A percentile compares a stretch with the other conserved stretches of the same genome.
Evolutionary conservation across 2,113 vertebrate species (phyloP).

Genomic region (Natator depressus): DNA sequence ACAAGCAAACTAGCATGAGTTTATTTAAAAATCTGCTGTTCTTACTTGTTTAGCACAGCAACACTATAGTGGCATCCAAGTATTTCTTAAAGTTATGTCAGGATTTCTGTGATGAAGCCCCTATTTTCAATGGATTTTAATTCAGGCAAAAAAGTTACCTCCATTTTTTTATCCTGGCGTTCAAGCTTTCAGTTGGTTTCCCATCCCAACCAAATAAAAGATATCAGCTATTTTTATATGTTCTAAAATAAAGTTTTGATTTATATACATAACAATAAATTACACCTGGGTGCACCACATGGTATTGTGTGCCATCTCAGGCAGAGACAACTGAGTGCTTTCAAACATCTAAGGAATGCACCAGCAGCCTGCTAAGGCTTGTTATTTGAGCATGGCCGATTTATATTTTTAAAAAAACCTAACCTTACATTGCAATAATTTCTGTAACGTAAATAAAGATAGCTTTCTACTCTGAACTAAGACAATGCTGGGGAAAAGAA

Average conservation of each 20-base stretch:
- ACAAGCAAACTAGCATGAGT: neutral
- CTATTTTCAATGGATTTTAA: slow-evolving; percentile 12
- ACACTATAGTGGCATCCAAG: neutral
- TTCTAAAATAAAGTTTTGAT: neutral
- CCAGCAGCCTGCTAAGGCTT: neutral
- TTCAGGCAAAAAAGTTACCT: neutral
- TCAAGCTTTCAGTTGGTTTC: neutral
- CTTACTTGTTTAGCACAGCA: neutral
- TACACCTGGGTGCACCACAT: neutral
- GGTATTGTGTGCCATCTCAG: neutral
- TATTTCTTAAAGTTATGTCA: neutral
- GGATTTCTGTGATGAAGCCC: slow-evolving; percentile 1
- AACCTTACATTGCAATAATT: neutral
- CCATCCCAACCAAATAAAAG: neutral
- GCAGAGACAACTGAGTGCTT: neutral
- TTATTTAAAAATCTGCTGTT: neutral
- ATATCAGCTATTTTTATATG: neutral
- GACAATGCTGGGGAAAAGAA: neutral
- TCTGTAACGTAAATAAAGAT: neutral
- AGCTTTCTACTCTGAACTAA: neutral
- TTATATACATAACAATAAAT: neutral
- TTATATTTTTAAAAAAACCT: neutral
- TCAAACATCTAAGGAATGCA: neutral
- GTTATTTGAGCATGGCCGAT: neutral
- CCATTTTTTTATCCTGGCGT: neutral